Conservation (phyloP, 2,888 invertebrate genomes). For the Cheilosia scutellata region DNA sequence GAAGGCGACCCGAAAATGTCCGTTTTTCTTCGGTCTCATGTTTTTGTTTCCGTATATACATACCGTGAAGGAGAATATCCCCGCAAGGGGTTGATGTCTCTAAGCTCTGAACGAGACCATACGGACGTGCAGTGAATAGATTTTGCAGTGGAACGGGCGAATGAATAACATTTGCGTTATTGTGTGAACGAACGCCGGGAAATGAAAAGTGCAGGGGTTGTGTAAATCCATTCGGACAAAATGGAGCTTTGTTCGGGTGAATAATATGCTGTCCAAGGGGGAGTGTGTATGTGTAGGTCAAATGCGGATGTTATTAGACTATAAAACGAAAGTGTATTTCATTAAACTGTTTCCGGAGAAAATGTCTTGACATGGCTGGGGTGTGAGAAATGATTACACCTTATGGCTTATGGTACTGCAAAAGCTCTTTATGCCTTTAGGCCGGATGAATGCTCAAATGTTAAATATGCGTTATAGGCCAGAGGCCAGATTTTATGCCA, state of each 20-base stretch:
- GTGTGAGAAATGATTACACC: conserved; percentile 40
- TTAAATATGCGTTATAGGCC: conserved; percentile 29
- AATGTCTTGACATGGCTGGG: conserved; percentile 45
- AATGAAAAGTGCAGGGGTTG: conserved; percentile 70
- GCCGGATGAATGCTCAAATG: conserved; percentile 33
- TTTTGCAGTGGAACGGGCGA: conserved; percentile 19
- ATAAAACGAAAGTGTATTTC: conserved; percentile 69
- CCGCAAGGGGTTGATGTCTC: conserved; percentile 31
- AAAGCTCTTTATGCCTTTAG: conserved; percentile 33
- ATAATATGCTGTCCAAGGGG: conserved; percentile 34
- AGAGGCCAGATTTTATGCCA: conserved; percentile 47
- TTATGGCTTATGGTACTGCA: conserved; percentile 40
- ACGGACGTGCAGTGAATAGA: conserved; percentile 72
- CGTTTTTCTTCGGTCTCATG: conserved; percentile 52
- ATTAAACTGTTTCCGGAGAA: conserved; percentile 68
- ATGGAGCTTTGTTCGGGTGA: conserved; percentile 64
- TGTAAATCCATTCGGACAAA: conserved; percentile 72
- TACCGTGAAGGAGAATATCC: conserved; percentile 6
- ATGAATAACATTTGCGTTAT: conserved; percentile 54
- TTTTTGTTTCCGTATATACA: conserved; percentile 20
- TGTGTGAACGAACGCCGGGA: conserved; percentile 48
- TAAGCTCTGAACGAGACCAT: conserved; percentile 47
- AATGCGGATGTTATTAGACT: conserved; percentile 70
- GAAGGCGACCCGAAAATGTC: conserved; percentile 61
- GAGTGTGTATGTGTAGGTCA: conserved; percentile 42